A percentile compares a stretch with the other conserved stretches of the same genome.
These are phyloP conservation scores for Bergia sp. DNA, from an alignment of 92 coral and sea anemone species.

Conservation along the genomic window DNA sequence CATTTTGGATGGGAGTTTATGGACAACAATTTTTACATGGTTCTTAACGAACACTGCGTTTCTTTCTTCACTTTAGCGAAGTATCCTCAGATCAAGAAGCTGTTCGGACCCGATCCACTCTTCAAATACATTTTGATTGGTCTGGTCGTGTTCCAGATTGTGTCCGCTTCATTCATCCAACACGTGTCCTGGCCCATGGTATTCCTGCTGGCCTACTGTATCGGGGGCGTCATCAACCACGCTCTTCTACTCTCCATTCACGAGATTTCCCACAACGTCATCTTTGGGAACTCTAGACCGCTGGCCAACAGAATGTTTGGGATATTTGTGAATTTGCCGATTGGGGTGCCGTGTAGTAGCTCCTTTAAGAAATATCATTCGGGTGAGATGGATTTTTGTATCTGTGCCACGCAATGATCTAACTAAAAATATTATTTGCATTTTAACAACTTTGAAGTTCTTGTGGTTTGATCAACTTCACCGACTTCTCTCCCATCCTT, in stretches of 20 bases:
- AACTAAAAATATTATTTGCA: no score
- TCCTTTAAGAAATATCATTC: slow-evolving; percentile 91
- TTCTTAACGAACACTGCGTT: not conserved
- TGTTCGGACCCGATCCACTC: slow-evolving; percentile 81
- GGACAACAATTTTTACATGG: not conserved
- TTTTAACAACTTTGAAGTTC: no score
- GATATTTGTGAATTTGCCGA: slow-evolving; percentile 80
- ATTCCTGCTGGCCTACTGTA: slow-evolving; percentile 72
- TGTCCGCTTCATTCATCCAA: slow-evolving; percentile 61
- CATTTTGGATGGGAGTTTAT: not conserved
- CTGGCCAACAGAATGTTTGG: slow-evolving; percentile 81
- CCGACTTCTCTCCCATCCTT: no score
- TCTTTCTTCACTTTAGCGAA: slow-evolving; percentile 62
- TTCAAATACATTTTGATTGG: slow-evolving; percentile 79
- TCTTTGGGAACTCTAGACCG: slow-evolving; percentile 89
- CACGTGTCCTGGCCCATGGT: slow-evolving; percentile 78
- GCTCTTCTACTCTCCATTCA: slow-evolving; percentile 88
- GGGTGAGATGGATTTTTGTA: slow-evolving; percentile 3
- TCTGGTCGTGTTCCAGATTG: slow-evolving; percentile 73
- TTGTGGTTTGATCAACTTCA: no score
- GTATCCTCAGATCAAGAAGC: slow-evolving; percentile 89
- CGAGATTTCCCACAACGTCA: slow-evolving; percentile 90
- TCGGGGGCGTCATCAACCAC: slow-evolving; percentile 92
- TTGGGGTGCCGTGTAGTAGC: slow-evolving; percentile 85
- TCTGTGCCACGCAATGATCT: no score